Evolutionary conservation across 2,113 vertebrate genomes (phyloP).

Genomic region (Plecturocebus donacophilus): DNA sequence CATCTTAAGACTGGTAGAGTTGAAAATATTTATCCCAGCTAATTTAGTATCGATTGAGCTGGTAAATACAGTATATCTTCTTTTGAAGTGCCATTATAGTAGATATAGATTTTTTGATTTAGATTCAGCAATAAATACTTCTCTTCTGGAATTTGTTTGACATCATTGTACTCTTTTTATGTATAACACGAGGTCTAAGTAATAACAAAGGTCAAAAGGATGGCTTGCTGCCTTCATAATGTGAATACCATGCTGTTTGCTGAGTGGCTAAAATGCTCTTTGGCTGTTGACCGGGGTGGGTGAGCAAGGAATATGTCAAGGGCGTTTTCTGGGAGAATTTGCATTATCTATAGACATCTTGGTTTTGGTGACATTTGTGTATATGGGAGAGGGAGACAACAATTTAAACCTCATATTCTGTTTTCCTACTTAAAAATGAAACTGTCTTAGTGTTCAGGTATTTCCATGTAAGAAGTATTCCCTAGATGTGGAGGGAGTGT

Average conservation of each 20-base stretch:
- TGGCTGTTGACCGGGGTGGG: background rate
- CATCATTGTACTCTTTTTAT: background rate
- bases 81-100: constrained; percentile 59
- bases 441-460: background rate
- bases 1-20: constrained; percentile 62
- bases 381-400: background rate
- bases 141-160: constrained; percentile 28
- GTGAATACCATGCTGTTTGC: background rate
- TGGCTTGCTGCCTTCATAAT: background rate
- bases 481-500: background rate
- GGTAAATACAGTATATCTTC: constrained; percentile 75
- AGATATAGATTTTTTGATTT: constrained; percentile 70
- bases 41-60: constrained; percentile 76
- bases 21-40: constrained; percentile 68
- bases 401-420: background rate
- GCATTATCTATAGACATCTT: background rate
- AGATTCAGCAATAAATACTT: constrained; percentile 64
- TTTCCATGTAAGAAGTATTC: too few species aligned
- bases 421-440: background rate
- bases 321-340: background rate
- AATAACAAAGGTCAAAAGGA: constrained; percentile 60
- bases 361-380: background rate
- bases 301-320: background rate
- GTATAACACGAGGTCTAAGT: constrained; percentile 26
- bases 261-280: background rate